A percentile compares a stretch with the other conserved stretches of the same genome.
Conservation (phyloP, 2,797 vertebrate genomes). For the Microchirus variegatus region DNA sequence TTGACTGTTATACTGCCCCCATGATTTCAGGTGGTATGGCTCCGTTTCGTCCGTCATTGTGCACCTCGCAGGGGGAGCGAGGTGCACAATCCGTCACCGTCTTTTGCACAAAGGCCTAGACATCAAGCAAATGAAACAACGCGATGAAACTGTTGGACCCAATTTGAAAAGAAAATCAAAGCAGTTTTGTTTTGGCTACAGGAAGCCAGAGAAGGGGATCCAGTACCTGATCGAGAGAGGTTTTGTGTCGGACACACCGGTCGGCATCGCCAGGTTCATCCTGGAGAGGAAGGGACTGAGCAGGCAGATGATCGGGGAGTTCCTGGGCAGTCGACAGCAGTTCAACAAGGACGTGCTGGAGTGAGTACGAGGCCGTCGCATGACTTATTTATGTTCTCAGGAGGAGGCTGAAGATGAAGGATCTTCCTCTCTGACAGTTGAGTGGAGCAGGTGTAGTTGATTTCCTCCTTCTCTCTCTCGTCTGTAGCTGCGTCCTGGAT, state of each 20-base stretch:
- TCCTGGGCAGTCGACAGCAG: conserved; percentile 93
- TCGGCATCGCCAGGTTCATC: conserved; percentile 95
- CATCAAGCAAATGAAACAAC: too few species aligned
- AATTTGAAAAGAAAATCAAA: too few species aligned
- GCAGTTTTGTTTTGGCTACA: conserved; percentile 39
- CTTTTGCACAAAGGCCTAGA: too few species aligned
- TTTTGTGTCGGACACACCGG: conserved; percentile 93
- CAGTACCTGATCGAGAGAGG: conserved; percentile 96
- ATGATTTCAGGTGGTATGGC: too few species aligned
- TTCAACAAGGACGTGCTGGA: conserved; percentile 96
- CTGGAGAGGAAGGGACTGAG: conserved; percentile 95
- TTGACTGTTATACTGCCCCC: too few species aligned
- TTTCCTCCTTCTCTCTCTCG: not conserved
- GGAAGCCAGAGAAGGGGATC: conserved; percentile 96
- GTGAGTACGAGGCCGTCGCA: conserved; percentile 70
- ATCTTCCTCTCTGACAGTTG: too few species aligned
- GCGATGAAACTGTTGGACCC: too few species aligned
- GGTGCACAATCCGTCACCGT: too few species aligned
- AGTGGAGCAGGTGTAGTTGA: too few species aligned
- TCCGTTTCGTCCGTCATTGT: too few species aligned
- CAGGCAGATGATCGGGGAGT: conserved; percentile 95
- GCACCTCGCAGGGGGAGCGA: too few species aligned
- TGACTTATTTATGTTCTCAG: not conserved
- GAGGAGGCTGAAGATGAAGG: too few species aligned
- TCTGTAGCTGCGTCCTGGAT: conserved; percentile 89